A percentile compares a stretch with the other conserved stretches of the same genome.
Conservation (phyloP, 2,113 vertebrate genomes). For the Psilopogon haemacephalus region DNA sequence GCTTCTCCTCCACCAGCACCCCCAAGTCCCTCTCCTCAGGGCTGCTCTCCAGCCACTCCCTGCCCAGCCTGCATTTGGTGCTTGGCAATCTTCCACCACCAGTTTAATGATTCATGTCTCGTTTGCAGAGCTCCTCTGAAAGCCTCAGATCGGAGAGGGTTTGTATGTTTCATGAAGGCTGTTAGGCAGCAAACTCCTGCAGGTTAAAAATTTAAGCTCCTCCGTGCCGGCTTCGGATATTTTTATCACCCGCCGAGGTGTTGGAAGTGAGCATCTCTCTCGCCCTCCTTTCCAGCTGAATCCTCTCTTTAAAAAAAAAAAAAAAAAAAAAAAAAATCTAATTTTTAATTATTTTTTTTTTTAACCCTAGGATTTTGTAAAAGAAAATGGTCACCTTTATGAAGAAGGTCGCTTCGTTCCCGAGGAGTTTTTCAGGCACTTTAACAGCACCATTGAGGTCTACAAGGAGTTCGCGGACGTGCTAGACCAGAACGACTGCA, state of each 20-base stretch:
- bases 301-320: too few relatives aligned
- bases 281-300: not conserved
- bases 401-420: constrained; percentile 70
- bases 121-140: constrained; percentile 25
- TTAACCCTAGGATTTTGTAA: constrained; percentile 72
- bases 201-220: not conserved
- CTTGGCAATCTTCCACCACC: not conserved
- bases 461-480: constrained; percentile 74
- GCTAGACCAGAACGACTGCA: constrained; percentile 71
- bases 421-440: constrained; percentile 78
- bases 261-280: not conserved
- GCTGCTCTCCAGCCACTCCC: too few relatives aligned
- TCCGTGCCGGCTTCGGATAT: not conserved
- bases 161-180: not conserved
- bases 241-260: not conserved
- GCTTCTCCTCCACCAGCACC: too few relatives aligned
- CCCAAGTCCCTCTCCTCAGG: too few relatives aligned
- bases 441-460: constrained; percentile 78
- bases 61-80: too few relatives aligned
- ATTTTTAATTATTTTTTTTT: too few relatives aligned
- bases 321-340: too few relatives aligned
- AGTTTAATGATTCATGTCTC: constrained; percentile 25
- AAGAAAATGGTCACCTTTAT: constrained; percentile 68
- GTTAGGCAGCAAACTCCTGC: not conserved
- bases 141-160: not conserved